Conservation (phyloP, 2,888 invertebrate genomes). For the Lithosia quadra region DNA sequence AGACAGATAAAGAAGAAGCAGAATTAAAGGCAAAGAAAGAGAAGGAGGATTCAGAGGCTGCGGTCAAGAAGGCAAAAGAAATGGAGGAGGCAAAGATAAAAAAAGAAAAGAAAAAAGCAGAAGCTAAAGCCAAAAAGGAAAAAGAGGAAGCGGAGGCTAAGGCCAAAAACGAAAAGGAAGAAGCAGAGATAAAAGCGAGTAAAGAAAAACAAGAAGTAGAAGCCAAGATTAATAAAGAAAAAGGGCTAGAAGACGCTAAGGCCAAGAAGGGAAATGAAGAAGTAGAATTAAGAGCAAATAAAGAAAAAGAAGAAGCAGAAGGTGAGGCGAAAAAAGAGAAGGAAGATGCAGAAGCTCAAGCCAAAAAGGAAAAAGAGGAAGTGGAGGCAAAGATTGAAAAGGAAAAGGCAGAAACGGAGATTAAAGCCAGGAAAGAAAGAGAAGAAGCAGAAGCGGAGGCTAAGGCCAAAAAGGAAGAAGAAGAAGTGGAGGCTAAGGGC, state of each 20-base stretch:
- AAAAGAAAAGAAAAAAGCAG: not conserved
- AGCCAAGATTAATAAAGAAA: conserved; percentile 24
- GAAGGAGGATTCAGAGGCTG: conserved; percentile 2
- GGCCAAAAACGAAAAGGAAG: not conserved
- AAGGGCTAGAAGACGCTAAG: conserved; percentile 29
- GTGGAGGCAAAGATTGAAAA: conserved; percentile 5
- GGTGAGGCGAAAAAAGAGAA: conserved; percentile 13
- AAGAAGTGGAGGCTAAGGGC: not conserved
- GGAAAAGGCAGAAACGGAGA: conserved; percentile 23
- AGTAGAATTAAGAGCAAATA: not conserved
- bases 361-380: conserved; percentile 21
- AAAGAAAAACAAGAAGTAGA: conserved; percentile 27
- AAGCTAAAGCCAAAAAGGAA: conserved; percentile 15
- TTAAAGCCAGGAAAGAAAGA: not conserved
- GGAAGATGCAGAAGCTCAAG: conserved; percentile 11
- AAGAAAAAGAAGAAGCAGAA: not conserved
- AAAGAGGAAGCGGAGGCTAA: conserved; percentile 16
- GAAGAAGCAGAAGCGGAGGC: not conserved
- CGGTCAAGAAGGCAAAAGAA: not conserved
- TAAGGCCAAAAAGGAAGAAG: not conserved
- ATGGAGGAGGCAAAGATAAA: not conserved
- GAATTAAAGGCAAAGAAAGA: not conserved
- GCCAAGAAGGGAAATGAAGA: conserved; percentile 14
- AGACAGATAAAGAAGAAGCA: conserved; percentile 9
- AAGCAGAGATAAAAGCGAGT: conserved; percentile 20